phyloP scores from a whole-genome alignment of 2,888 invertebrate species.

The Polydrusus tereticollis region DNA sequence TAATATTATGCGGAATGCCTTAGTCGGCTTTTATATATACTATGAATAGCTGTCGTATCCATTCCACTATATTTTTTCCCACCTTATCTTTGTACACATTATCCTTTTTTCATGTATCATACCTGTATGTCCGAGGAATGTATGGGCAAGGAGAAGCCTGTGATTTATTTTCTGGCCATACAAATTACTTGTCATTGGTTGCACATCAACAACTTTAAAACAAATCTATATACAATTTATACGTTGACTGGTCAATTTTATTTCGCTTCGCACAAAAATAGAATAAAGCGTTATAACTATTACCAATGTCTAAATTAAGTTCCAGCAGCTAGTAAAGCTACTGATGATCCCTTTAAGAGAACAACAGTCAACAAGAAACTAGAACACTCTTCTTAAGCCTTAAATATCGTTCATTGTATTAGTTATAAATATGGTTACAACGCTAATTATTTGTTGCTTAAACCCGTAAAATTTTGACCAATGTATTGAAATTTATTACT shows the following conservation, averaged over 20 bases:
- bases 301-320: too few relatives aligned
- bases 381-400: too few relatives aligned
- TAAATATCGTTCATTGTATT: neutral
- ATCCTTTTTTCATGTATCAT: constrained; percentile 58
- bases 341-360: too few relatives aligned
- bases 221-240: constrained; percentile 24
- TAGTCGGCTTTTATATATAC: constrained; percentile 62
- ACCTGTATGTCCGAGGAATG: constrained; percentile 56
- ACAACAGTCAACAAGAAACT: too few relatives aligned
- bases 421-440: neutral
- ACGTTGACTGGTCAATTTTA: constrained; percentile 12
- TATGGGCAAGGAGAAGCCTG: constrained; percentile 55
- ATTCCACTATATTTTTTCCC: constrained; percentile 53
- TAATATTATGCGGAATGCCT: constrained; percentile 62
- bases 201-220: constrained; percentile 51
- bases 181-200: constrained; percentile 49
- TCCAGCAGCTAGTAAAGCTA: too few relatives aligned
- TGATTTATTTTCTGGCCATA: constrained; percentile 63
- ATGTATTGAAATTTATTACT: constrained; percentile 1
- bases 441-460: neutral
- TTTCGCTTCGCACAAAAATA: constrained; percentile 2
- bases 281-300: neutral
- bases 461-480: neutral
- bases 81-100: constrained; percentile 54
- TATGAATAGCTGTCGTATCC: constrained; percentile 64